A percentile compares a stretch with the other conserved stretches of the same genome.
Evolutionary conservation across 2,797 vertebrate species (phyloP).

Genomic region (Onychomys torridus): DNA sequence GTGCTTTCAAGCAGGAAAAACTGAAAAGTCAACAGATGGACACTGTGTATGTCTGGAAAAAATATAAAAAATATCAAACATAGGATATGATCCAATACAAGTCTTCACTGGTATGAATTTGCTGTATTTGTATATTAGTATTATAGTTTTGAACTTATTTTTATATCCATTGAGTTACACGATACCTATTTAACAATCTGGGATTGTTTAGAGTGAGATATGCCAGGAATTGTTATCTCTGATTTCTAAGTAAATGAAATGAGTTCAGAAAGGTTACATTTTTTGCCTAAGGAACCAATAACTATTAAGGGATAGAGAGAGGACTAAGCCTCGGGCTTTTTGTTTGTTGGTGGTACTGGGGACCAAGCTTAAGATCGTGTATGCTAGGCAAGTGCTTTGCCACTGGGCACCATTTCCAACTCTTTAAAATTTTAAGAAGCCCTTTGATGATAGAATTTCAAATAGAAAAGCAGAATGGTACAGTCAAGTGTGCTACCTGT

Average conservation of each 20-base stretch:
- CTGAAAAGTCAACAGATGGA: neutral
- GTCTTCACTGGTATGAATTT: constrained; percentile 40
- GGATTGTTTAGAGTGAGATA: neutral
- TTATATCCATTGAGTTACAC: constrained; percentile 19
- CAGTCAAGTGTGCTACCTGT: neutral
- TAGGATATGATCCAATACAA: neutral
- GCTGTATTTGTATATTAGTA: neutral
- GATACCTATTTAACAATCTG: neutral
- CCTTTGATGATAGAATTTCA: neutral
- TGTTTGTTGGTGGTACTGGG: neutral
- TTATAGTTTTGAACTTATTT: constrained; percentile 36
- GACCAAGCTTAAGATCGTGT: neutral
- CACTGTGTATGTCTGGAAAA: constrained; percentile 14
- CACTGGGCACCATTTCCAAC: neutral
- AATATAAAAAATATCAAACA: constrained; percentile 14
- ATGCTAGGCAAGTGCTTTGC: neutral
- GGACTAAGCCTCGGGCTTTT: neutral
- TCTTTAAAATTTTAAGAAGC: neutral
- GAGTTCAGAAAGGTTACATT: constrained; percentile 22
- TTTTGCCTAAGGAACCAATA: neutral
- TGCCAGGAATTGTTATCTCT: neutral
- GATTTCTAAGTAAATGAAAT: constrained; percentile 6
- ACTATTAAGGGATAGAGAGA: neutral
- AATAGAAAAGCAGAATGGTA: neutral
- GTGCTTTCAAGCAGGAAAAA: constrained; percentile 18